phyloP scores from a whole-genome alignment of 2,797 vertebrate species.

The Gouania willdenowi region DNA sequence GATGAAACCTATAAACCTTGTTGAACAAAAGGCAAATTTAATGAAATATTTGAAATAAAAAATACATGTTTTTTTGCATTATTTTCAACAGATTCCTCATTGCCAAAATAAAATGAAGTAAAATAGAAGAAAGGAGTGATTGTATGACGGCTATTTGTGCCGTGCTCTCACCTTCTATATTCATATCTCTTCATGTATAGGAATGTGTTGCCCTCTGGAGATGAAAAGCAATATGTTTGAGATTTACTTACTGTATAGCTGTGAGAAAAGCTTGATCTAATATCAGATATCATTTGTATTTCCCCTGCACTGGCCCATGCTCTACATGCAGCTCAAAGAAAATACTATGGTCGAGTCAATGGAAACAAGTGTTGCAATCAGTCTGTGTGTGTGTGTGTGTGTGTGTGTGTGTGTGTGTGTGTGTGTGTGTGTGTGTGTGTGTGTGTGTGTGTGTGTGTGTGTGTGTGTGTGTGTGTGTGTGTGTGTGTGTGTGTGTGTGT shows the following conservation, averaged over 20 bases:
- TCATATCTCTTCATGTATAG: slow-evolving; percentile 27
- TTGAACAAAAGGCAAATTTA: too few species aligned
- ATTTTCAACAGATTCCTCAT: too few species aligned
- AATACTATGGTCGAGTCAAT: neutral
- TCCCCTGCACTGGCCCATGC: slow-evolving; percentile 25
- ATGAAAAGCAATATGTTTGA: slow-evolving; percentile 68
- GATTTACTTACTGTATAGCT: slow-evolving; percentile 72
- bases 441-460: slow-evolving; percentile 23
- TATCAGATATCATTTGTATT: slow-evolving; percentile 45
- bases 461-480: slow-evolving; percentile 40
- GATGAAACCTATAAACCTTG: too few species aligned
- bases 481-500: slow-evolving; percentile 1
- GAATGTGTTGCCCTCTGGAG: slow-evolving; percentile 52
- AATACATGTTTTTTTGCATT: too few species aligned
- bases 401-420: slow-evolving; percentile 3
- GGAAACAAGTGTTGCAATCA: slow-evolving; percentile 1
- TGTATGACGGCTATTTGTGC: too few species aligned
- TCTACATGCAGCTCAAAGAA: slow-evolving; percentile 14
- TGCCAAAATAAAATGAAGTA: too few species aligned
- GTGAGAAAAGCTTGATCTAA: slow-evolving; percentile 50
- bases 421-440: slow-evolving; percentile 30
- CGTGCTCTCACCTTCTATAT: too few species aligned
- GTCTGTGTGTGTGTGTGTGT: slow-evolving; percentile 2
- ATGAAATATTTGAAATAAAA: too few species aligned
- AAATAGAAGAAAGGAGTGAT: too few species aligned